Evolutionary conservation across 2,888 invertebrate species (phyloP).

Genomic region (Latrodectus elegans): DNA sequence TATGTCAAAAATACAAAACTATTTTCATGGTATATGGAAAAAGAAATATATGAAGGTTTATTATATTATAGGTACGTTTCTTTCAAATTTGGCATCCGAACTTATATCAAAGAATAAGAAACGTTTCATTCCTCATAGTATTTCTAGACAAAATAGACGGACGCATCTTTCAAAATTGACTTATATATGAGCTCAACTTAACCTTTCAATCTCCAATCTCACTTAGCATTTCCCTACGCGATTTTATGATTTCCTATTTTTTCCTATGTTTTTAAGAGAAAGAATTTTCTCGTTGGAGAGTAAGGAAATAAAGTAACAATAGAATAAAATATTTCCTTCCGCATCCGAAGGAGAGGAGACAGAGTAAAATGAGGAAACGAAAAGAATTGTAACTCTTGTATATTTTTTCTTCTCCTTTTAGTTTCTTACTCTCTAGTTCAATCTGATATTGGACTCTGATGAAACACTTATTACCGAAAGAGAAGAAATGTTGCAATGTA

Average conservation of each 20-base stretch:
- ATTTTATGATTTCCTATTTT: slow-evolving; percentile 52
- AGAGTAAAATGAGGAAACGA: slow-evolving; percentile 50
- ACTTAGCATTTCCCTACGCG: slow-evolving; percentile 32
- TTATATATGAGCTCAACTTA: slow-evolving; percentile 9
- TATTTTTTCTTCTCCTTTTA: slow-evolving; percentile 11
- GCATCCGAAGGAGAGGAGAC: neutral
- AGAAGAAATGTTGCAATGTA: slow-evolving; percentile 58
- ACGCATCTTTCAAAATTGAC: neutral
- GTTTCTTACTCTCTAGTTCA: neutral
- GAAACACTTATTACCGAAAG: slow-evolving; percentile 61
- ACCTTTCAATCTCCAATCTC: slow-evolving; percentile 42
- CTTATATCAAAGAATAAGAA: too few relatives aligned
- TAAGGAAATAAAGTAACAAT: slow-evolving; percentile 48
- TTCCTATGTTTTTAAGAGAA: neutral
- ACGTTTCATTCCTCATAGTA: too few relatives aligned
- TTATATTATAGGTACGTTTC: too few relatives aligned
- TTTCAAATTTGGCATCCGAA: too few relatives aligned
- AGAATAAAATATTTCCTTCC: slow-evolving; percentile 58
- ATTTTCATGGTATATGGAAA: too few relatives aligned
- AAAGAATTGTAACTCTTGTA: slow-evolving; percentile 41
- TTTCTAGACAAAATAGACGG: too few relatives aligned
- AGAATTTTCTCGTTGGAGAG: slow-evolving; percentile 23
- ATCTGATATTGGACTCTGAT: slow-evolving; percentile 60
- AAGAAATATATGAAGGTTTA: too few relatives aligned
- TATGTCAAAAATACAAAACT: too few relatives aligned